Evolutionary conservation across 92 coral and sea anemone species (phyloP), one percentile per base, ranked within the genome.

Genomic region (Zoanthus gigantus): DNA sequence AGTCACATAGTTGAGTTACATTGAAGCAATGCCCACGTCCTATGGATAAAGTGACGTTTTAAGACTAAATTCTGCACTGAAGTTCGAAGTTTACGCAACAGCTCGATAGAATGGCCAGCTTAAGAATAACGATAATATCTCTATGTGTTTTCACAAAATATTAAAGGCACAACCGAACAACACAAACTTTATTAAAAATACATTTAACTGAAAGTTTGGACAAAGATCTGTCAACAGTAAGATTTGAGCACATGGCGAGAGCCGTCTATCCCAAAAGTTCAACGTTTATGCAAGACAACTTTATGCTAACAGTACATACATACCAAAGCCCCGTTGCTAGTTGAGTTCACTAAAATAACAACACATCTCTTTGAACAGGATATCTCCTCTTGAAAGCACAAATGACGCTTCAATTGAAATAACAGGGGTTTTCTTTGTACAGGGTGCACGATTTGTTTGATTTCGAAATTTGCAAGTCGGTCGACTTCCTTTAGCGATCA

Each of bases 151-250:
- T 81, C 82, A 71, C 44, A 68, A 73, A 65, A 73, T 81, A 81
- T 65, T 81, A 61, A 66, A 81, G 47, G 61, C 31, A 81, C 18
- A 81, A 42, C 74, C 45, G 44, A 34, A 81, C 34, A 67, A 81
- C 85, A 81, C 2, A 46, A 34, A 31, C 45, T 17, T 81, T 45
- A 81, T 81, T 81, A 66, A 66, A 81, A 81, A 81, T 66, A 81
- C 85, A 81, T 74, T 81, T 37, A 12, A 67, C 15, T 13, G 85
- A 66, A 65, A 81, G 45, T 66, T 46, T 28, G 85, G 58, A 66
- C 85, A 81, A 81, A 81, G 42, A 52, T 81, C 85, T 81, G 85
- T 81, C 85, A 81, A 66, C 76, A 81, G 58, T 15, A 65, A 47
- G 85, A 81, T 66, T 81, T 66, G 15, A 3, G 1, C 14, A 65